These are phyloP conservation scores for Drosophila colorata DNA, from an alignment of 2,888 invertebrate genomes.

Conservation along the genomic window DNA sequence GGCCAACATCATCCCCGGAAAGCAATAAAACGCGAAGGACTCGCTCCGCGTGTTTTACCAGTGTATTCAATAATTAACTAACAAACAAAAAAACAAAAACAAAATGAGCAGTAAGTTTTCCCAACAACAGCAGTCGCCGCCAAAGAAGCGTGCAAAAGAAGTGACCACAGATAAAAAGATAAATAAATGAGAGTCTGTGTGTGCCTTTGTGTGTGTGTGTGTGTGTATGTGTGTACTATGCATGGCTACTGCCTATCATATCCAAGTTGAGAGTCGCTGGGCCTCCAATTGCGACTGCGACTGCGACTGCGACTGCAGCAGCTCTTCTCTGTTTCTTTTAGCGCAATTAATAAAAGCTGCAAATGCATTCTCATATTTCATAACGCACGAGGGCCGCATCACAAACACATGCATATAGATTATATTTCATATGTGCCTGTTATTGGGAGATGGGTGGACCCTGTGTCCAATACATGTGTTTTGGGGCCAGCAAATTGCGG, in stretches of 20 bases:
- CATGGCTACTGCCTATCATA: slow-evolving; percentile 62
- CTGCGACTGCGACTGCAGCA: slow-evolving; percentile 38
- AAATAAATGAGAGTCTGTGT: slow-evolving; percentile 61
- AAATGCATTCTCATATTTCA: slow-evolving; percentile 68
- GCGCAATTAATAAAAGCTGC: slow-evolving; percentile 53
- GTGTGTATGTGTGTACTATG: slow-evolving; percentile 43
- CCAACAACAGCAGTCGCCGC: slow-evolving; percentile 30
- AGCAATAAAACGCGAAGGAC: slow-evolving; percentile 59
- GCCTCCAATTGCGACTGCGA: slow-evolving; percentile 6
- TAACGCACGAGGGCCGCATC: slow-evolving; percentile 45
- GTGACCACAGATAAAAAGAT: slow-evolving; percentile 49
- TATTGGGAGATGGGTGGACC: slow-evolving; percentile 8
- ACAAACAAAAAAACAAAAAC: slow-evolving; percentile 49
- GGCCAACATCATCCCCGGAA: slow-evolving; percentile 46
- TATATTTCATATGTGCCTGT: slow-evolving; percentile 28
- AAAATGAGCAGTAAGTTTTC: slow-evolving; percentile 80
- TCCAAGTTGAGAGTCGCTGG: slow-evolving; percentile 31
- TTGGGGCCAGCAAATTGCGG: slow-evolving; percentile 42
- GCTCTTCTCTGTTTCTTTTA: slow-evolving; percentile 22
- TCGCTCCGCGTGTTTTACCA: slow-evolving; percentile 60
- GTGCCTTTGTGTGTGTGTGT: slow-evolving; percentile 32
- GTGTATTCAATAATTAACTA: slow-evolving; percentile 44
- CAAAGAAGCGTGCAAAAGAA: slow-evolving; percentile 36
- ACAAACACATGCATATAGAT: slow-evolving; percentile 27
- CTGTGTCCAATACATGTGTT: slow-evolving; percentile 36